Conservation (phyloP, 2,888 invertebrate species). For the Scaptomyza parva region DNA sequence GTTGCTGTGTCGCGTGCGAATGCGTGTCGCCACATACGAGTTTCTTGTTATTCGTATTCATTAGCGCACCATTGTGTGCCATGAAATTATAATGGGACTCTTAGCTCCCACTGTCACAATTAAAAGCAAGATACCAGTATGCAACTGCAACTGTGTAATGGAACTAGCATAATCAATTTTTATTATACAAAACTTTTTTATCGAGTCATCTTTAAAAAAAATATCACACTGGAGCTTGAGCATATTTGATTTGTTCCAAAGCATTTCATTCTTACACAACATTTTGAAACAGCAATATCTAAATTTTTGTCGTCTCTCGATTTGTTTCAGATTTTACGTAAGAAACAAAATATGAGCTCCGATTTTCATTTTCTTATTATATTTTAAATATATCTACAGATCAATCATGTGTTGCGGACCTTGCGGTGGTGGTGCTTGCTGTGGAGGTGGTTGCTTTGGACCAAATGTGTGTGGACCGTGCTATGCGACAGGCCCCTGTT, state of each 20-base stretch:
- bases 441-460: conserved; percentile 43
- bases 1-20: conserved; percentile 41
- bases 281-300: conserved; percentile 24
- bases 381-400: neutral
- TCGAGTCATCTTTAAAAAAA: conserved; percentile 6
- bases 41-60: conserved; percentile 73
- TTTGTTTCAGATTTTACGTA: conserved; percentile 42
- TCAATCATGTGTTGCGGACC: conserved; percentile 56
- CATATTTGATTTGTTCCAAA: too few relatives aligned
- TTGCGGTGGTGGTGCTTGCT: conserved; percentile 34
- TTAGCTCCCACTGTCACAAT: conserved; percentile 47
- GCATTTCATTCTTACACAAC: conserved; percentile 29
- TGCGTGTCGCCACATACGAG: conserved; percentile 51
- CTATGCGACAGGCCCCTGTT: conserved; percentile 38
- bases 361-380: neutral
- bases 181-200: neutral
- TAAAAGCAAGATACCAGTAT: conserved; percentile 22
- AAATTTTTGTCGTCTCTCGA: conserved; percentile 46
- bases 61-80: conserved; percentile 69
- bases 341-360: neutral
- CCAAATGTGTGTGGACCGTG: conserved; percentile 51
- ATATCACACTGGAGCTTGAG: neutral
- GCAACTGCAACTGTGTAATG: conserved; percentile 5
- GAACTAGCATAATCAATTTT: neutral
- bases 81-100: conserved; percentile 51